phyloP scores from a whole-genome alignment of 2,888 invertebrate species.

The Iphiclides podalirius region DNA sequence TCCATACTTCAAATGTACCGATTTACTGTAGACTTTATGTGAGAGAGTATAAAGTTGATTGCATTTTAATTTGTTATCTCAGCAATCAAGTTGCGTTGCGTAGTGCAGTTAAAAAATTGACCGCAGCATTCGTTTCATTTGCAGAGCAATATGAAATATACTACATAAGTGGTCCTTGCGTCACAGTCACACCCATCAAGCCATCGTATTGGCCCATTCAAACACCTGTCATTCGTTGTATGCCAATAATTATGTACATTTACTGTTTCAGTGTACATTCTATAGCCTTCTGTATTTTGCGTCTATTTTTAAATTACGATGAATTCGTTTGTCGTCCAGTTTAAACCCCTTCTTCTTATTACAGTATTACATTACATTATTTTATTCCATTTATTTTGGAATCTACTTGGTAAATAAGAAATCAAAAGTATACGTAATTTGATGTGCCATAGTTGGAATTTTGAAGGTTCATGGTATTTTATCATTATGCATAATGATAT shows the following conservation, averaged over 20 bases:
- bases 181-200: slow-evolving; percentile 43
- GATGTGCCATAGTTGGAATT: too few relatives aligned
- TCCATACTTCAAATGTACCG: not conserved
- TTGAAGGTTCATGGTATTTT: too few relatives aligned
- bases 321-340: not conserved
- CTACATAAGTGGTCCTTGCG: slow-evolving; percentile 36
- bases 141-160: slow-evolving; percentile 34
- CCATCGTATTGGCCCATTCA: slow-evolving; percentile 36
- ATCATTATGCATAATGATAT: too few relatives aligned
- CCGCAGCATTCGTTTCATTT: slow-evolving; percentile 30
- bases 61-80: slow-evolving; percentile 2
- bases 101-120: slow-evolving; percentile 10
- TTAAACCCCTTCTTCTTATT: too few relatives aligned
- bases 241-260: slow-evolving; percentile 21
- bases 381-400: not conserved
- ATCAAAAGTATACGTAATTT: too few relatives aligned
- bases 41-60: not conserved
- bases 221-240: slow-evolving; percentile 44
- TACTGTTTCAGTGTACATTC: slow-evolving; percentile 10
- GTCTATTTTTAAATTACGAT: slow-evolving; percentile 15
- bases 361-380: slow-evolving; percentile 3
- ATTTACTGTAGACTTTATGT: not conserved
- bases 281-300: slow-evolving; percentile 9
- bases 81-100: slow-evolving; percentile 2
- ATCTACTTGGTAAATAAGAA: too few relatives aligned